phyloP scores from a whole-genome alignment of 2,797 vertebrate genomes.

The Microcaecilia unicolor region DNA sequence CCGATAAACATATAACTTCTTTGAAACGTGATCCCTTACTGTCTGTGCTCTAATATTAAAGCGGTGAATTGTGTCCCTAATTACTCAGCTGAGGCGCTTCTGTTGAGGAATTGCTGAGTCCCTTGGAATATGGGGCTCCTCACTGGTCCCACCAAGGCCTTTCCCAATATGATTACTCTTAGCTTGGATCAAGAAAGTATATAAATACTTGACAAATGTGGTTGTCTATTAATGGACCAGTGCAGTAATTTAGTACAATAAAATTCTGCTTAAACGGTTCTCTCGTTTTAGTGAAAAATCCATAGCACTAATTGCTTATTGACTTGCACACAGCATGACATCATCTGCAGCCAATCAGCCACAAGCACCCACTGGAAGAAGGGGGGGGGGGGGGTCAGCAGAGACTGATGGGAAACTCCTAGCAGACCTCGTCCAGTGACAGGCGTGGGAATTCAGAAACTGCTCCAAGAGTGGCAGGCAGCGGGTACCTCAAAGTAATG shows the following conservation, averaged over 20 bases:
- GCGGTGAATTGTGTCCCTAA: no score
- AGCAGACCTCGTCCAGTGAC: background rate
- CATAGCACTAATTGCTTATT: conserved; percentile 58
- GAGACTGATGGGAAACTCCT: background rate
- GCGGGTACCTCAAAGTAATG: no score
- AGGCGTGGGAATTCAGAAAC: no score
- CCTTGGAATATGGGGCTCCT: background rate
- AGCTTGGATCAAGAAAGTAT: conserved; percentile 2
- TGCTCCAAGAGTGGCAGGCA: no score
- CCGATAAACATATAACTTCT: no score
- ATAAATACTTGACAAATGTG: conserved; percentile 20
- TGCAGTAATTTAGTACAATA: conserved; percentile 41
- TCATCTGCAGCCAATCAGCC: conserved; percentile 18
- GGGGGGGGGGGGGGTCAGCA: background rate
- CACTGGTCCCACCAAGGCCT: background rate
- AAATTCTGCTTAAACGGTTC: conserved; percentile 42
- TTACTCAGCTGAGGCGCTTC: no score
- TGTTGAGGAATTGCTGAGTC: no score
- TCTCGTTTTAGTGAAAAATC: conserved; percentile 51
- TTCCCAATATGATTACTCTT: background rate
- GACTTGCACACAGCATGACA: conserved; percentile 12
- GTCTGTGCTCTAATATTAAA: no score
- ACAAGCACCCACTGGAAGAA: background rate
- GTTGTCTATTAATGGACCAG: conserved; percentile 33
- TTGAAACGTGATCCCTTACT: no score